Base-by-base conservation (phyloP, 1,140 invertebrate genomes). In the Mamestra configurata region DNA sequence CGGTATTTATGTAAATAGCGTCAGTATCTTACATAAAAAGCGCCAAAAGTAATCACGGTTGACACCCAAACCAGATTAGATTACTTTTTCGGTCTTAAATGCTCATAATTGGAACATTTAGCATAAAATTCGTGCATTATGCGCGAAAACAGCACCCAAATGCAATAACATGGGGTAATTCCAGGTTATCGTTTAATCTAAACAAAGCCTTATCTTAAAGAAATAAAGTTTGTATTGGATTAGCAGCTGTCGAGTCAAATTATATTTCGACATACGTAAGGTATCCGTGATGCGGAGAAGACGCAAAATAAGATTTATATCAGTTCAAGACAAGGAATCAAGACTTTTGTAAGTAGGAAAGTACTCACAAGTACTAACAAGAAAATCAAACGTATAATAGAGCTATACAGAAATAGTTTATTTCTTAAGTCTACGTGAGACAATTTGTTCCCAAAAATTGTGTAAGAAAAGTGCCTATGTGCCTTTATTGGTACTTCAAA, bases 81-180 rank as follows among this genome's bases (percentile, higher is more conserved):
- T 70, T 49, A 49, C 66, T 6, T 24, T 68, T 22, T 24, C 20
- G 15, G 1, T 8, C 18, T 15, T 20, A 49, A 49, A 24, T 27
- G 35, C 13, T 27, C 20, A 49, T 49, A 70, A 70, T 49, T 70
- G 40, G 40, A 49, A 70, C 66, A 49, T 27, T 40, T 49, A 70
- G 40, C 66, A 49, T 70, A 70, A 70, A 70, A 70, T 4, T 49
- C 27, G 59, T 18, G n/a, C 59, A 40, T 64, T 64, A 20, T 70
- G 43, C 11, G 40, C 22, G 40, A 70, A 70, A 46, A 70, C 37
- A 27, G 43, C 66, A 70, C 66, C 40, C 22, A 70, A 49, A 15
- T 49, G 66, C 22, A 49, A 27, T 46, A 7, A 8, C 43, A 46
- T 27, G 10, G 5, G 11, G 40, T 66, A 43, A 66, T 46, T 10